These are phyloP conservation scores for Frankliniella intonsa DNA, from an alignment of 2,888 invertebrate species.

Conservation along the genomic window DNA sequence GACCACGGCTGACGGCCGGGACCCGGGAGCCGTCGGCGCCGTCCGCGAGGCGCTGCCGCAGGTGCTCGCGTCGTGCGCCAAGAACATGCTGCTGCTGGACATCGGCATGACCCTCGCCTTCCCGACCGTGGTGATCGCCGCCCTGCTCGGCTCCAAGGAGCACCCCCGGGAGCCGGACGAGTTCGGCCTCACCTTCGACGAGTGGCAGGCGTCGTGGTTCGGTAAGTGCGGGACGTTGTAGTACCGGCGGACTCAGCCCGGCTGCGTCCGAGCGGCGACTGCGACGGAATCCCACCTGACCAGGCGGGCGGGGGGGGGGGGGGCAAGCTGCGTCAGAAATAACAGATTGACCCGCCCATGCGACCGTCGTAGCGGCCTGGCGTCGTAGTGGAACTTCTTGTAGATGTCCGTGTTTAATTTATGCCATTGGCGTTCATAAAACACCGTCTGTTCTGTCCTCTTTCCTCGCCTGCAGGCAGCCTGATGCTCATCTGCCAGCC, in stretches of 20 bases:
- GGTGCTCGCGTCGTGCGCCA: conserved; percentile 54
- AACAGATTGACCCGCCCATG: no score
- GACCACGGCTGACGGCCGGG: neutral
- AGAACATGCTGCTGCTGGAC: conserved; percentile 54
- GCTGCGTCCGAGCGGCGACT: no score
- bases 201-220: conserved; percentile 56
- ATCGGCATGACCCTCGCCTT: conserved; percentile 56
- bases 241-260: no score
- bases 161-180: conserved; percentile 31
- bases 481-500: conserved; percentile 56
- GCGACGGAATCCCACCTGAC: no score
- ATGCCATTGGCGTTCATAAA: no score
- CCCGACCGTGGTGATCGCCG: conserved; percentile 56
- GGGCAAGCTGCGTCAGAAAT: no score
- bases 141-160: conserved; percentile 50
- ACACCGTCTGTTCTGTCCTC: no score
- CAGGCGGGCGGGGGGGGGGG: no score
- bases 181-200: conserved; percentile 50
- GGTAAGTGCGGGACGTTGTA: no score
- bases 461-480: conserved; percentile 48
- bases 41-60: conserved; percentile 39
- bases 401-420: no score
- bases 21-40: neutral
- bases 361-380: no score
- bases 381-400: no score